Base-by-base conservation (phyloP, 2,797 vertebrate genomes). In the Enteromius treurensis region DNA sequence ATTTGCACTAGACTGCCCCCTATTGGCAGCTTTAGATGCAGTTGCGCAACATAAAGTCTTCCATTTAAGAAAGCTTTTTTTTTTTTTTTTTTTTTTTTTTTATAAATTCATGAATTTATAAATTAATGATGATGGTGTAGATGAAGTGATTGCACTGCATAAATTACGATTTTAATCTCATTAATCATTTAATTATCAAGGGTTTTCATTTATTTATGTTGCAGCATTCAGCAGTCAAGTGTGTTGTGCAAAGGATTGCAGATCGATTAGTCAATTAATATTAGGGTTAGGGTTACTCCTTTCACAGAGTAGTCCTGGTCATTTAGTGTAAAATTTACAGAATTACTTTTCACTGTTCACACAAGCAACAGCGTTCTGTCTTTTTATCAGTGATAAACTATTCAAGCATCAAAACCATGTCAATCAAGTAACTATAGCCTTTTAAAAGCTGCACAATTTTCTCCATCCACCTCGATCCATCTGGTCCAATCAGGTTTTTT, bases 1-100 rank as follows among this genome's bases (percentile, higher is more conserved):
- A n/a, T 86, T 84, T 67, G 21, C 87, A 83, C 79, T 77, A 81
- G 83, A 79, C 87, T 90, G 67, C 92, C 92, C 90, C 89, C 94
- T 94, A 81, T 90, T 90, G 92, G 90, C n/a, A 29, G 51, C 2
- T 7, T 47, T 0, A 69, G 14, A 71, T 23, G 19, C 58, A 19
- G 71, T 79, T 67, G 29, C 32, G 37, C 64, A 5, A 23, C 65
- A 68, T 1, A 55, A 67, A 29, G 17, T 82, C 53, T 4, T 53
- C 76, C 5, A 75, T 17, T 67, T 3, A 51, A 32, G 40, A 34
- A 80, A 45, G 60, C 37, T 37, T 29, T 9, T 13, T 6, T 19
- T 14, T 73, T 45, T 81, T 62, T 3, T 34, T 34, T 40, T 40
- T 40, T 4, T 11, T 6, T 26, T 8, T 62, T 32, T 81, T 64